These are phyloP conservation scores for Myopa testacea DNA, from an alignment of 2,888 invertebrate genomes.

Conservation along the genomic window DNA sequence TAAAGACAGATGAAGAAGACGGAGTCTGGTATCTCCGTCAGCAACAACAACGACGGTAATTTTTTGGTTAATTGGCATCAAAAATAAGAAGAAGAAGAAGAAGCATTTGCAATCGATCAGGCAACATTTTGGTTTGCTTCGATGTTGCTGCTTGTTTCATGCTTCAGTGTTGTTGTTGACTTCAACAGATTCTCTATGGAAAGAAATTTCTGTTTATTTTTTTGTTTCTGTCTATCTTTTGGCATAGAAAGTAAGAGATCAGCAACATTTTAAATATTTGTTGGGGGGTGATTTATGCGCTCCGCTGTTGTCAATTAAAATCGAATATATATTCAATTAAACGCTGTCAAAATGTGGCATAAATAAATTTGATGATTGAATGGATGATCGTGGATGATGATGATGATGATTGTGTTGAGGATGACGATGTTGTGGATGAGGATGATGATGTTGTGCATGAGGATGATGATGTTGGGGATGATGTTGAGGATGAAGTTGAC, in stretches of 20 bases:
- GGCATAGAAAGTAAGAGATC: not conserved
- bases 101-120: slow-evolving; percentile 23
- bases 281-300: slow-evolving; percentile 31
- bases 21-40: too few relatives aligned
- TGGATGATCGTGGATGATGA: slow-evolving; percentile 4
- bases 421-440: not conserved
- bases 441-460: not conserved
- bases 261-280: slow-evolving; percentile 21
- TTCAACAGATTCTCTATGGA: slow-evolving; percentile 23
- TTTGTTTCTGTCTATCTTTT: too few relatives aligned
- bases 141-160: too few relatives aligned
- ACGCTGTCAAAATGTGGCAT: slow-evolving; percentile 48
- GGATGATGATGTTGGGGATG: not conserved
- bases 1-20: too few relatives aligned
- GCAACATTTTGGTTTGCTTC: slow-evolving; percentile 8
- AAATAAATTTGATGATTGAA: slow-evolving; percentile 44
- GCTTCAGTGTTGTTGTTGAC: too few relatives aligned
- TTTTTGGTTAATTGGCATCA: slow-evolving; percentile 27
- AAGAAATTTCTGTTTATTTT: not conserved
- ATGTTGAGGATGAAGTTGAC: not conserved
- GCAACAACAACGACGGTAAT: not conserved
- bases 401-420: not conserved
- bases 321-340: slow-evolving; percentile 53
- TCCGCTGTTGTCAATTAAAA: slow-evolving; percentile 50
- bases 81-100: slow-evolving; percentile 3